Percentiles rank a stretch among this genome's conserved stretches.
These are phyloP conservation scores for Cyphomyrus discorhynchus DNA, from an alignment of 2,113 vertebrate species.

Conservation along the genomic window DNA sequence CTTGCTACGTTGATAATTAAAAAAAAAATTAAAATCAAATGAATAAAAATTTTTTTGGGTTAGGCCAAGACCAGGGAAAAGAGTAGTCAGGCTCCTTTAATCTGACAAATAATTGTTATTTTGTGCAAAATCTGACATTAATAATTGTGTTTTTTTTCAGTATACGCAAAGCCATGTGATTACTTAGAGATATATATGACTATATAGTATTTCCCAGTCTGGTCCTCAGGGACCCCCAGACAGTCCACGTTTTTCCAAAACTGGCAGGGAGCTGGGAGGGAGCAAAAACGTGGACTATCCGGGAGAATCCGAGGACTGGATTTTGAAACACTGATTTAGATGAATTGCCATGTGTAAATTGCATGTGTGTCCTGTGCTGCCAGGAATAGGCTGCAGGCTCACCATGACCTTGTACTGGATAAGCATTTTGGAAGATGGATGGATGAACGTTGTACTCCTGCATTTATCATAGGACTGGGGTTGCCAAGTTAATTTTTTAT, in stretches of 20 bases:
- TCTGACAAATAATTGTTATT: not conserved
- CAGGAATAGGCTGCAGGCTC: not conserved
- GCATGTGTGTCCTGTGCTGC: not conserved
- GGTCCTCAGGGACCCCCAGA: not conserved
- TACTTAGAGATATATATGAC: not conserved
- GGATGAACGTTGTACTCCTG: not conserved
- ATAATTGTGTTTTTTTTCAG: not conserved
- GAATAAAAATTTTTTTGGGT: not conserved
- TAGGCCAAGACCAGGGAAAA: not conserved
- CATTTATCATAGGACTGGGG: not conserved
- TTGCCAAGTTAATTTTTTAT: not conserved
- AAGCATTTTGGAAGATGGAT: not conserved
- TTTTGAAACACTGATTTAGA: not conserved
- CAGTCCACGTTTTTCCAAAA: too few species aligned
- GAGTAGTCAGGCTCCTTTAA: not conserved
- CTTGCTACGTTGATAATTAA: not conserved
- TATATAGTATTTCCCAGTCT: not conserved
- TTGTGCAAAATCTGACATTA: not conserved
- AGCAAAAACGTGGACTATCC: not conserved
- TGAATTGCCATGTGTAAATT: not conserved
- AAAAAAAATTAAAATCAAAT: not conserved
- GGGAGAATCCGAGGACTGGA: not conserved
- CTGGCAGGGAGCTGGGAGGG: not conserved
- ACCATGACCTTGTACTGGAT: not conserved
- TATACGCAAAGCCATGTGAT: not conserved